Evolutionary conservation across 2,888 invertebrate genomes (phyloP), one percentile per base, ranked within the genome.

Genomic region (Epinotia brunnichana): DNA sequence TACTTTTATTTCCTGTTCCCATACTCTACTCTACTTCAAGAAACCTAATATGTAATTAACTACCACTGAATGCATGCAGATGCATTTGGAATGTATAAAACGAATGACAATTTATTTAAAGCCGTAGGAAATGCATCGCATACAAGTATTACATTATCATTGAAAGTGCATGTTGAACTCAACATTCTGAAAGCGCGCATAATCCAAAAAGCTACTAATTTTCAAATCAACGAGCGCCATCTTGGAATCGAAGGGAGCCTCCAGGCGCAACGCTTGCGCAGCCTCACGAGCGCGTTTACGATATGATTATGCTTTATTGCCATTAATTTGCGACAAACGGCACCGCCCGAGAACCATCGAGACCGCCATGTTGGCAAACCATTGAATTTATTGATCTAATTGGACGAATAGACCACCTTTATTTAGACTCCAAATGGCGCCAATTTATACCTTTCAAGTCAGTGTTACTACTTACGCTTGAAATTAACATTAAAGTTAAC

Each of bases 251-350:
- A 83, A 87, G 85, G 78, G 83, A 83, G 88, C 89, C 87, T 83
- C 82, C 79, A 85, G 88, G 70, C 73, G 57, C 17, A 48, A 72
- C 79, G 79, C 77, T 76, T 73, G 81, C 81, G 76, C 80, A 77
- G 78, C 78, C 78, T 79, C 80, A 81, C 78, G 80, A 88, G 82
- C 84, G 75, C 82, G 85, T 87, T 90, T 90, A 87, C 87, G 87
- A 89, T 91, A 89, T 90, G 88, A 92, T 92, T 90, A 88, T 88
- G 87, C 86, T 91, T 91, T 92, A 92, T 90, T 88, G 86, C 89
- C 87, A 89, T 90, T 91, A 91, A 92, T 92, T 91, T 89, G 90
- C 87, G 88, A 90, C 90, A 90, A 90, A 90, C 86, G 85, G 88
- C 86, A 88, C 90, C 90, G 89, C 90, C 90, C 89, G 68, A 86